Conservation (phyloP, 2,113 vertebrate genomes). For the Egretta garzetta region DNA sequence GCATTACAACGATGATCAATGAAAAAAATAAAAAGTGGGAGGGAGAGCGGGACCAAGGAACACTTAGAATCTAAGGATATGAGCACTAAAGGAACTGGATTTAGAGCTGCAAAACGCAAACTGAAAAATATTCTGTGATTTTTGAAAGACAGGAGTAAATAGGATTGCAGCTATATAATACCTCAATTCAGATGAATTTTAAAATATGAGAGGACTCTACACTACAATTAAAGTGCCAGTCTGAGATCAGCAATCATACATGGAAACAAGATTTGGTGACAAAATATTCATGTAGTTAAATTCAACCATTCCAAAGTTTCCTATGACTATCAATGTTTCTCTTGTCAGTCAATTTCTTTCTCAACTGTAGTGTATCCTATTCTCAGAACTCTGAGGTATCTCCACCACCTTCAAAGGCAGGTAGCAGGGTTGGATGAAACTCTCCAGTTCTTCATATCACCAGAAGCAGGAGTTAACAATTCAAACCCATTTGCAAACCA, state of each 20-base stretch:
- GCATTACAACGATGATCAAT: neutral
- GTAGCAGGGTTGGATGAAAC: neutral
- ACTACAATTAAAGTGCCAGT: neutral
- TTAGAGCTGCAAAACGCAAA: neutral
- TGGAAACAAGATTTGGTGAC: neutral
- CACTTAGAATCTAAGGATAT: neutral
- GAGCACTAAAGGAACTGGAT: neutral
- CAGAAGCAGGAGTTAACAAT: neutral
- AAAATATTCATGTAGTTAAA: neutral
- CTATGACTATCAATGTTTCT: neutral
- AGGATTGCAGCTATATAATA: neutral
- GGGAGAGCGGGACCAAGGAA: neutral
- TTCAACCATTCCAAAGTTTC: neutral
- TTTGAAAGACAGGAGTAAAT: neutral
- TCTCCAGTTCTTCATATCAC: neutral
- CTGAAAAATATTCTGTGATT: neutral
- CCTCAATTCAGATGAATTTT: neutral
- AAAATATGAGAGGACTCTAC: neutral
- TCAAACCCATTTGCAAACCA: neutral
- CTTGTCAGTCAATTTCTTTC: neutral
- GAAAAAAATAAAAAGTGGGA: neutral
- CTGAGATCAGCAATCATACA: neutral
- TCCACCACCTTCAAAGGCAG: neutral
- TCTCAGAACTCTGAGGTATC: neutral
- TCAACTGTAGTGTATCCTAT: neutral